Evolutionary conservation across 2,888 invertebrate species (phyloP), one percentile per base, ranked within the genome.

Genomic region (Herminia tarsipennalis): DNA sequence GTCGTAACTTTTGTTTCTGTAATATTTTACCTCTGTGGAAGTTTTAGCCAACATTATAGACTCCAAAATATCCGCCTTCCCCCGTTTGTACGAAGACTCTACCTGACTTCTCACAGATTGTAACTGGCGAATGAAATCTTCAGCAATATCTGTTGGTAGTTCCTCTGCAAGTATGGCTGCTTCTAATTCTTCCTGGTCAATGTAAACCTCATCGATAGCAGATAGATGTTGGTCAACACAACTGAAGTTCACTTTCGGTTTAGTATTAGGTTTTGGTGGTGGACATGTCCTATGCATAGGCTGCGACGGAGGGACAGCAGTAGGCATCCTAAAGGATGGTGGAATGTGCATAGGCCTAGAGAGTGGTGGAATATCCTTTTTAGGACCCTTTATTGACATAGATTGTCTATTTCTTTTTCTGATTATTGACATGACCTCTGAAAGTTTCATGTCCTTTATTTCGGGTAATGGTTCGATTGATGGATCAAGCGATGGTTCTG

Each of bases 351-450:
- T 32, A 2, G 46, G 46, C 13, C 18, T 24, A n/a, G 30, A 14
- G 2, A 41, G 16, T 1, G 46, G 46, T 21, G 36, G 24, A 13
- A 39, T 18, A 14, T 4, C 14, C 12, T 45, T 34, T 13, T 10
- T 39, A 5, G 6, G 16, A 10, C n/a, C n/a, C n/a, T n/a, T n/a
- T n/a, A n/a, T n/a, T n/a, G n/a, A n/a, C n/a, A n/a, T n/a, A n/a
- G n/a, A n/a, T n/a, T n/a, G n/a, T n/a, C 63, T 66, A 34, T 69
- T 83, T 1, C 73, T 74, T 22, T 70, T 51, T 20, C 82, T 68
- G 1, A 86, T 79, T 29, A 63, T 66, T 12, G 40, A 68, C n/a
- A 87, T 43, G 20, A 88, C 52, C 41, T 82, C 74, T 4, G 81
- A 73, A 1, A 87, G 66, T 0, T 81, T 45, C 1, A 80, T 44